Base-by-base conservation (phyloP, 2,888 invertebrate genomes). In the Portevinia maculata region DNA sequence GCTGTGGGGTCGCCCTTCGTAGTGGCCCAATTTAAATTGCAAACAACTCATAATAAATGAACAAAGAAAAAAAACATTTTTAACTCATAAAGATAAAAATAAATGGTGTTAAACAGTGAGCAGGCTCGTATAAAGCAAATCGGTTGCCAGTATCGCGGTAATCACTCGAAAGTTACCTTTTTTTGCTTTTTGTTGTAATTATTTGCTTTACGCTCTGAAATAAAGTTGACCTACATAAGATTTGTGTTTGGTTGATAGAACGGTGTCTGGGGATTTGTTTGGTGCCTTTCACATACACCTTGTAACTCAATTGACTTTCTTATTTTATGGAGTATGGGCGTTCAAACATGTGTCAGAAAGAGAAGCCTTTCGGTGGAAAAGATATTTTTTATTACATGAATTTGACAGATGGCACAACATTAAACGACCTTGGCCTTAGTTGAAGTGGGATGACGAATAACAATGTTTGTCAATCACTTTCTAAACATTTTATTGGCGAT, bases 1-100 rank as follows among this genome's bases (percentile, higher is more conserved):
- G 24, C n/a, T 48, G 37, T 1, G n/a, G 15, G 7, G 24, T 11
- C 44, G 52, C 62, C 59, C 50, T 70, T 78, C 55, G 41, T 41
- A 64, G 24, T 78, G 70, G 76, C 69, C 76, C 76, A 78, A 70
- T 64, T 78, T 64, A 44, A 64, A 57, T 70, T 28, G 62, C 70
- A 78, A 70, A 78, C 34, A 78, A 41, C 50, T 78, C 39, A 41
- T 57, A 55, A 64, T 48, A 37, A 57, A 30, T 41, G 34, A 39
- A 34, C 24, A n/a, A 44, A 44, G 32, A 46, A 59, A 19, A 24
- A 44, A 13, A 39, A 39, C 7, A 62, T 9, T 19, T 44, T 3
- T 17, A 62, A 69, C 32, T 57, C 57, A 64, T 78, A 71, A 71
- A 71, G 78, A 78, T 71, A 70, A 70, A 57, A 19, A 48, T 57